phyloP scores from a whole-genome alignment of 2,888 invertebrate genomes.

The Mesorhabditis belari region DNA sequence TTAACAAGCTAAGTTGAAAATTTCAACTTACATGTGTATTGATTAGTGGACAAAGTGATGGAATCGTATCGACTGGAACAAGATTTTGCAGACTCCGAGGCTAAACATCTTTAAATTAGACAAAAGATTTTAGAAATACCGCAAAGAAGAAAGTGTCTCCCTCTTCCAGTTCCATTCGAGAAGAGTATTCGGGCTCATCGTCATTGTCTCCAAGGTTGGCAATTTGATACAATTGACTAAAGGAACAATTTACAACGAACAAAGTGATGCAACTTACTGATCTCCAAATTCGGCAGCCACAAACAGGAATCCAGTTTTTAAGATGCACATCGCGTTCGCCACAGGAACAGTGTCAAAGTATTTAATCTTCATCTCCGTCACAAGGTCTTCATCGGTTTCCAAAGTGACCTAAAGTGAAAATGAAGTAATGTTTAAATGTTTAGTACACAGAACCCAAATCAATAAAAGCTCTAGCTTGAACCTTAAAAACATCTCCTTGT shows the following conservation, averaged over 20 bases:
- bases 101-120: not conserved
- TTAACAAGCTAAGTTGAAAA: not conserved
- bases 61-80: constrained; percentile 73
- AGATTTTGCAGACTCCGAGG: constrained; percentile 78
- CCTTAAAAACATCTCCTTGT: constrained; percentile 92
- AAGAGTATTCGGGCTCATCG: constrained; percentile 96
- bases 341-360: constrained; percentile 99
- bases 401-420: constrained; percentile 62
- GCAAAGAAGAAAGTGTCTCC: constrained; percentile 99
- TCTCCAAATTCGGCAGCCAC: constrained; percentile 98
- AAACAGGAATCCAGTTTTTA: constrained; percentile 96
- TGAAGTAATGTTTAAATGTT: not conserved
- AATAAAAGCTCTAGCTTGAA: constrained; percentile 54
- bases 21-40: constrained; percentile 17
- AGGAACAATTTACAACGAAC: constrained; percentile 35
- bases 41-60: constrained; percentile 37
- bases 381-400: constrained; percentile 94
- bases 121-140: constrained; percentile 60
- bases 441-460: not conserved
- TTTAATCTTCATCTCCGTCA: constrained; percentile 91
- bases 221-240: constrained; percentile 90
- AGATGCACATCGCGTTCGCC: constrained; percentile 88
- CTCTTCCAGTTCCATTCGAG: constrained; percentile 73
- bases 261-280: constrained; percentile 71
- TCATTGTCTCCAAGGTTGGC: constrained; percentile 98